Base-by-base conservation (phyloP, 2,888 invertebrate genomes). In the Lampropteryx suffumata region DNA sequence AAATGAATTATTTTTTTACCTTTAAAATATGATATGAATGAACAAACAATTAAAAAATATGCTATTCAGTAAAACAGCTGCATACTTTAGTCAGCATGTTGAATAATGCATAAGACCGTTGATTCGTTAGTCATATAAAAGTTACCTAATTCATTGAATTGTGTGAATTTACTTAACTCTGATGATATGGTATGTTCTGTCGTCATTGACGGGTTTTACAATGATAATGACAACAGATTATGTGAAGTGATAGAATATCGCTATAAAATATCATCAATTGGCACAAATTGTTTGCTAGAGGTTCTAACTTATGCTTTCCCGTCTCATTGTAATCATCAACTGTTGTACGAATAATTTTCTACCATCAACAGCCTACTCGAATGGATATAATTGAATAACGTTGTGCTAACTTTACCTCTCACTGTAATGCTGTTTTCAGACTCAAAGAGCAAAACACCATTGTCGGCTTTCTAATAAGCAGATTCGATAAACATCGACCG, bases 371-470 rank as follows among this genome's bases (percentile, higher is more conserved):
- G 46, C 50, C 35, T 35, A 41, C 30, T 42, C 40, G 24, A 24
- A 39, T 33, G 35, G 45, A 50, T 44, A 46, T 47, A 48, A 62
- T 55, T 27, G 36, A 60, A 60, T 73, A 74, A 73, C 65, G 64
- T 58, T 66, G 67, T 73, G 69, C 73, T 77, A 75, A 79, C 69
- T 61, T 57, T 49, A 45, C 53, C 58, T 62, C 55, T 48, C 48
- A 55, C 56, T 51, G 48, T 64, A 60, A 67, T 65, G 57, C 67
- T 70, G 56, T 67, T 73, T 76, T 69, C 71, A 71, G 70, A 70
- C 21, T 3, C 37, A 64, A 58, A 62, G 45, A 58, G 44, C 61
- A 65, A 62, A 50, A 58, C 40, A 63, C 60, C 64, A 49, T 64
- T 59, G 69, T 72, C 59, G 62, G 66, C 61, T 64, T 65, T 57